Evolutionary conservation across 2,888 invertebrate genomes (phyloP), one percentile per base, ranked within the genome.

Genomic region (Cataglyphis albicans): DNA sequence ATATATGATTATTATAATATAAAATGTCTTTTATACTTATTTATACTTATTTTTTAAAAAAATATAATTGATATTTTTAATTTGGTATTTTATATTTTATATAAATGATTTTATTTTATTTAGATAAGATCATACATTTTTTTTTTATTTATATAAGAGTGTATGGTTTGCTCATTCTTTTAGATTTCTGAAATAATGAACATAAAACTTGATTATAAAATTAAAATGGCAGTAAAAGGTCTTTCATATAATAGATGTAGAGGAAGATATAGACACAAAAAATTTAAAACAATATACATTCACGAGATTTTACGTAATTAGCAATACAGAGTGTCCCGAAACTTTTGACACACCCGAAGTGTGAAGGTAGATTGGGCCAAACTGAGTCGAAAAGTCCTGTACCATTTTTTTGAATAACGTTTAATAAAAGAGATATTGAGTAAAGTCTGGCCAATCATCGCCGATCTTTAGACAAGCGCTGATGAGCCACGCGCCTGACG

Each of bases 181-280:
- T 61, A 52, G 57, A 38, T 72, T 67, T 65, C 38, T 32, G 63
- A 57, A 70, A 84, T 48, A 81, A 72, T 38, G 29, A 65, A 55
- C 25, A 38, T 21, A 65, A 18, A 72, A 44, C 72, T 10, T 70
- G 57, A 9, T 83, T 70, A 29, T 75, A 57, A 65, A 63, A 74
- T 86, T 80, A 29, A 48, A 18, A 68, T 87, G 89, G 88, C 86
- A 90, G 88, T 89, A 86, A 64, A 65, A 86, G 44, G 25, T 35
- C 61, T 57, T 59, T 76, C 25, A 57, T 84, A 57, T 64, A 55
- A 75, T 44, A 59, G n/a, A 63, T 12, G 18, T 52, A 76, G 38
- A 41, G n/a, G n/a, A 55, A 67, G 55, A 41, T 76, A 57, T 29
- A 38, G 64, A 76, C 29, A n/a, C 38, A 76, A 76, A 67, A 18